These are phyloP conservation scores for Diachasma alloeum DNA, from an alignment of 1,140 invertebrate species.

Conservation along the genomic window DNA sequence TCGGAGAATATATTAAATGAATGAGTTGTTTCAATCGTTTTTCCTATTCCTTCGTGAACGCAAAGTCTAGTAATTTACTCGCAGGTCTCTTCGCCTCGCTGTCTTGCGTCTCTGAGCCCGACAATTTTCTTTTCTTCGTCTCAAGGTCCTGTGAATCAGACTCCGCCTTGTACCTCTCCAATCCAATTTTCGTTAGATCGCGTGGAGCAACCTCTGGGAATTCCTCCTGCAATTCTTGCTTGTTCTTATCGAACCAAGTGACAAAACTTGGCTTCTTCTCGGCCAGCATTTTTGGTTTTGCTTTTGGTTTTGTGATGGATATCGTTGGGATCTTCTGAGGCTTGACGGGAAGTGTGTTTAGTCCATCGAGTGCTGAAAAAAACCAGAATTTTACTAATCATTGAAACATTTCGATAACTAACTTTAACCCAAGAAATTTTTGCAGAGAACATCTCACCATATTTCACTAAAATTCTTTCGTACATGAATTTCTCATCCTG, in stretches of 20 bases:
- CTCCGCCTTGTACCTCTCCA: conserved; percentile 65
- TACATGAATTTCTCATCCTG: too few relatives aligned
- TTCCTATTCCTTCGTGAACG: conserved; percentile 22
- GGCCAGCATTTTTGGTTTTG: conserved; percentile 31
- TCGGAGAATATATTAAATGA: not conserved
- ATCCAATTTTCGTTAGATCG: conserved; percentile 66
- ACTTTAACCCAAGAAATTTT: too few relatives aligned
- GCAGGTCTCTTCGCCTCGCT: conserved; percentile 44
- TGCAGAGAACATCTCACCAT: too few relatives aligned
- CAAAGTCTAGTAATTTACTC: conserved; percentile 42
- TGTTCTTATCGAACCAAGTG: conserved; percentile 69
- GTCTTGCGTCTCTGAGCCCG: conserved; percentile 24
- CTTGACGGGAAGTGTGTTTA: conserved; percentile 45
- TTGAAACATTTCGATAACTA: not conserved
- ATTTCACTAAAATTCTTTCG: too few relatives aligned
- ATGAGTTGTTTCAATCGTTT: conserved; percentile 28
- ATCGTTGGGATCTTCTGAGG: conserved; percentile 33
- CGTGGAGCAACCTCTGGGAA: conserved; percentile 64
- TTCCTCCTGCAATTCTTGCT: conserved; percentile 64
- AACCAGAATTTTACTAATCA: not conserved
- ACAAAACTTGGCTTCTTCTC: conserved; percentile 62
- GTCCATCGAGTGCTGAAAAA: conserved; percentile 43
- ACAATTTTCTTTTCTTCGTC: conserved; percentile 52
- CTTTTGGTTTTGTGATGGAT: not conserved
- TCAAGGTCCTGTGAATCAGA: conserved; percentile 23